Conservation (phyloP, 2,888 invertebrate genomes). For the Axea sp. region DNA sequence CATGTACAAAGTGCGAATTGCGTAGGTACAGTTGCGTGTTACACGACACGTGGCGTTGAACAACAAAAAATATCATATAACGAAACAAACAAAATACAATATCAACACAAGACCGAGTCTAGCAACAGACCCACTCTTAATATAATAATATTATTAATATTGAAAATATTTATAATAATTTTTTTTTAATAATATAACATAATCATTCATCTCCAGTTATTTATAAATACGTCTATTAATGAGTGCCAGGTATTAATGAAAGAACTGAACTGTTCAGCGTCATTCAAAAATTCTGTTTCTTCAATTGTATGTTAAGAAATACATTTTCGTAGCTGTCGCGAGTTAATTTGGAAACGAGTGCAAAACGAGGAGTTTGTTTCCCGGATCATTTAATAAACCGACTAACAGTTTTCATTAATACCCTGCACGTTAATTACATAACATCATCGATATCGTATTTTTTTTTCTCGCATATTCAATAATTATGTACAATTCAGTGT, state of each 20-base stretch:
- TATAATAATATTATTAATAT: conserved; percentile 70
- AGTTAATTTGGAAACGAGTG: neutral
- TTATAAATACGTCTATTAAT: conserved; percentile 68
- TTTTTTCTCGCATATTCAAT: conserved; percentile 71
- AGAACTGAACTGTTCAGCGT: conserved; percentile 13
- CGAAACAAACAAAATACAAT: conserved; percentile 80
- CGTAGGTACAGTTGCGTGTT: conserved; percentile 77
- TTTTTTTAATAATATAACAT: conserved; percentile 59
- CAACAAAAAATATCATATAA: conserved; percentile 76
- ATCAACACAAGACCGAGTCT: conserved; percentile 79
- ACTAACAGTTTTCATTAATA: conserved; percentile 43
- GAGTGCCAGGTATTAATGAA: conserved; percentile 61
- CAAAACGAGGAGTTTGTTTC: neutral
- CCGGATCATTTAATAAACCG: too few relatives aligned
- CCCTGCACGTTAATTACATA: conserved; percentile 64
- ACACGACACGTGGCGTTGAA: conserved; percentile 77
- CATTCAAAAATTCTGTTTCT: neutral
- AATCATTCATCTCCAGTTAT: conserved; percentile 59
- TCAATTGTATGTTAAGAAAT: conserved; percentile 26
- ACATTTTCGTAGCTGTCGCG: conserved; percentile 10
- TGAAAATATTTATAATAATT: conserved; percentile 66
- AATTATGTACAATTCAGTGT: conserved; percentile 76
- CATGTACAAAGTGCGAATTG: conserved; percentile 59
- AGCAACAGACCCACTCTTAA: conserved; percentile 76
- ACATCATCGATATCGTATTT: conserved; percentile 73